A percentile compares a stretch with the other conserved stretches of the same genome.
phyloP scores from a whole-genome alignment of 2,113 vertebrate genomes.

The Trichechus manatus region DNA sequence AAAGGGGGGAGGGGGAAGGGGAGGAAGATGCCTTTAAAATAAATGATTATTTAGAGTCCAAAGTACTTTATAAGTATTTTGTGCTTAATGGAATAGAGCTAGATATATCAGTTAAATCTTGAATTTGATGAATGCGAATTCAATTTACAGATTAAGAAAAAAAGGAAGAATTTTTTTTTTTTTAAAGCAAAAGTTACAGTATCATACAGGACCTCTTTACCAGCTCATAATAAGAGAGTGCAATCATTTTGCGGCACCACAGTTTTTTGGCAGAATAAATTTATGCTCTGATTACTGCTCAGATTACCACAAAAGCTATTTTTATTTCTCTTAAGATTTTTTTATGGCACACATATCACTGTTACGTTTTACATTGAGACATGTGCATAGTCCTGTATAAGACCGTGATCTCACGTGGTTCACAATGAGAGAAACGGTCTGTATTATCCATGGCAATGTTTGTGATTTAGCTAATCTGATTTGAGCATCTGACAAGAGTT shows the following conservation, averaged over 20 bases:
- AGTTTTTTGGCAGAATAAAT: slow-evolving; percentile 79
- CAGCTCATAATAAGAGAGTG: slow-evolving; percentile 68
- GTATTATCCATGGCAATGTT: slow-evolving; percentile 34
- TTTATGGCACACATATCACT: slow-evolving; percentile 56
- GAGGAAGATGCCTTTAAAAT: neutral
- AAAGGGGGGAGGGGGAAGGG: no score
- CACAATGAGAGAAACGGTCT: slow-evolving; percentile 52
- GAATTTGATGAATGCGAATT: slow-evolving; percentile 22
- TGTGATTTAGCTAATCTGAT: slow-evolving; percentile 48
- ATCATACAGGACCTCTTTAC: slow-evolving; percentile 65
- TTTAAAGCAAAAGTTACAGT: slow-evolving; percentile 6
- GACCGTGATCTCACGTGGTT: slow-evolving; percentile 28
- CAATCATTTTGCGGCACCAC: slow-evolving; percentile 49
- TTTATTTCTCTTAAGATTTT: slow-evolving; percentile 33
- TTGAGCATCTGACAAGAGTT: slow-evolving; percentile 63
- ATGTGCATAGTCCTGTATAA: neutral
- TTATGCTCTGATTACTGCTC: slow-evolving; percentile 83
- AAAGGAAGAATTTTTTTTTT: neutral
- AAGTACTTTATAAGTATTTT: neutral
- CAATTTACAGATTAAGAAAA: neutral
- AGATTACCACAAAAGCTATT: slow-evolving; percentile 77
- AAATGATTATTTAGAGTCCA: slow-evolving; percentile 2
- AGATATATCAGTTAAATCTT: slow-evolving; percentile 37
- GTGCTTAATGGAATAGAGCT: slow-evolving; percentile 30
- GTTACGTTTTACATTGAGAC: slow-evolving; percentile 56